Base-by-base conservation (phyloP, 1,140 invertebrate genomes). In the Venturia canescens region DNA sequence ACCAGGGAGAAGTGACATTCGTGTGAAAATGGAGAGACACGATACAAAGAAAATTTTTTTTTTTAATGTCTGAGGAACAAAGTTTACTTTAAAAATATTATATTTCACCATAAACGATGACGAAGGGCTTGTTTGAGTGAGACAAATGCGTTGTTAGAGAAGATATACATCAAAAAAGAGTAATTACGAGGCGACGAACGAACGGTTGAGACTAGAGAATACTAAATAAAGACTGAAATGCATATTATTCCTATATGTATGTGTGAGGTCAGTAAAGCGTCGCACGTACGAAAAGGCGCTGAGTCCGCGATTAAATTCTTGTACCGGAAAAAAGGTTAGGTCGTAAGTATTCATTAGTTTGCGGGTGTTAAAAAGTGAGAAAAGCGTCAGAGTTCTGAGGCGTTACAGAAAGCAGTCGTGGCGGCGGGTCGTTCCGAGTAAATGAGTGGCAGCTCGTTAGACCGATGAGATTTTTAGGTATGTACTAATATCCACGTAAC, bases 311-410 rank as follows among this genome's bases (percentile, higher is more conserved):
- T 69, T 69, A 69, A 69, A 69, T 69, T 69, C 31, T 31, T 31
- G 29, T 31, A 0, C 29, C 29, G 27, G 29, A 69, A 69, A 69
- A 69, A 69, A 31, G 27, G 26, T 31, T 11, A 29, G 13, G 66
- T 69, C 66, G 66, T 69, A 69, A 69, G 66, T 69, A 69, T 69
- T 69, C 66, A 69, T 69, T 69, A 69, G 66, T 3, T 31, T 69
- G 66, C n/a, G 29, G 27, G 66, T 69, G 66, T 63, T n/a, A n/a
- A 69, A 69, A 31, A 31, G 27, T 31, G 15, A 69, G 29, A 69
- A 31, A 31, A 69, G 66, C 23, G 21, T 63, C 27, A 27, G 9
- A n/a, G 66, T 29, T 69, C 66, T 29, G 13, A 3, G 29, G 66
- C 29, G 15, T 31, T 69, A 21, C 66, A 31, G 29, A 31, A 18